A percentile compares a stretch with the other conserved stretches of the same genome.
Evolutionary conservation across 2,797 vertebrate genomes (phyloP).

Genomic region (Philypnodon macrostomus): DNA sequence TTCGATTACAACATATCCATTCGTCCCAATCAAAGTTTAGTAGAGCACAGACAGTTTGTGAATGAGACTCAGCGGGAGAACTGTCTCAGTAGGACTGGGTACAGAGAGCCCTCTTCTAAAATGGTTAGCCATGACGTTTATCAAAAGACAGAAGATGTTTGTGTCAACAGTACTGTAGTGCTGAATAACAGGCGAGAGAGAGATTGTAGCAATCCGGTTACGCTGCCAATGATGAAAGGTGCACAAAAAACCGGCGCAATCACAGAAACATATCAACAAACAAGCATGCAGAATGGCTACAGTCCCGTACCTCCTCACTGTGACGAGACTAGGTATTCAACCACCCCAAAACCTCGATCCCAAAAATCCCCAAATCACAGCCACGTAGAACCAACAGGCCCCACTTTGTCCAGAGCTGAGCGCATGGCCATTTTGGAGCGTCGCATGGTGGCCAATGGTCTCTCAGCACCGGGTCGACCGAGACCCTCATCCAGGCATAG

Average conservation of each 20-base stretch:
- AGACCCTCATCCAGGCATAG: constrained; percentile 43
- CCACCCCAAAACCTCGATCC: constrained; percentile 60
- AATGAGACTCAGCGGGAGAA: constrained; percentile 73
- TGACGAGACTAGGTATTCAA: constrained; percentile 60
- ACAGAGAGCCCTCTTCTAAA: constrained; percentile 75
- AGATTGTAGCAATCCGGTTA: constrained; percentile 66
- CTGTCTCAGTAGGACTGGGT: constrained; percentile 60
- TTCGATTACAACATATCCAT: constrained; percentile 80
- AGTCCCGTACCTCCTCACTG: constrained; percentile 38
- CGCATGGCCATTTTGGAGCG: constrained; percentile 74
- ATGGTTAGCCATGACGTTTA: constrained; percentile 57
- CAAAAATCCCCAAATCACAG: constrained; percentile 65
- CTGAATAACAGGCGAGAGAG: constrained; percentile 67
- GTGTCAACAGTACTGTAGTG: constrained; percentile 70
- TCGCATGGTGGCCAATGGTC: constrained; percentile 81
- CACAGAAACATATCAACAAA: constrained; percentile 67
- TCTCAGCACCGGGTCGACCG: constrained; percentile 62
- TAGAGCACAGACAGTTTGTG: constrained; percentile 74
- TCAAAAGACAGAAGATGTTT: constrained; percentile 63
- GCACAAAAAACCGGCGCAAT: constrained; percentile 79
- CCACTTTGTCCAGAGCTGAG: constrained; percentile 67
- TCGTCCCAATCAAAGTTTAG: constrained; percentile 77
- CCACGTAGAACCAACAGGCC: constrained; percentile 74
- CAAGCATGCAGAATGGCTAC: constrained; percentile 81
- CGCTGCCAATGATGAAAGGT: constrained; percentile 64